phyloP scores from a whole-genome alignment of 92 coral and sea anemone species.

The Porites divaricata region DNA sequence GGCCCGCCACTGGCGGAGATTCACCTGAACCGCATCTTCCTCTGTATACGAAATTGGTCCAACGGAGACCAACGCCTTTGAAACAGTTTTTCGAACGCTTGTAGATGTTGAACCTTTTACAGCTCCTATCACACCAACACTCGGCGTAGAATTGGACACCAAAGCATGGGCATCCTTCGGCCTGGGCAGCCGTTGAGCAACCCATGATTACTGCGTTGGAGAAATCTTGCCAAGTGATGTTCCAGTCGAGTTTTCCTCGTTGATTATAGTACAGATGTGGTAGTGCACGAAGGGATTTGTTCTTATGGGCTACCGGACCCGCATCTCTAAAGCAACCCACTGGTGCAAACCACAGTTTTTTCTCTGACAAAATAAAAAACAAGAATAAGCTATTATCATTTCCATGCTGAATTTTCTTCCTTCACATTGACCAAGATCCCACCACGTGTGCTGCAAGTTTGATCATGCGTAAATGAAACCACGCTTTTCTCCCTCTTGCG shows the following conservation, averaged over 20 bases:
- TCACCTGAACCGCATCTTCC: slow-evolving; percentile 45
- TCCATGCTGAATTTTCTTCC: neutral
- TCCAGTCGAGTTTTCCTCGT: slow-evolving; percentile 15
- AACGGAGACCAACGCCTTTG: slow-evolving; percentile 1
- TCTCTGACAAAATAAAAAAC: neutral
- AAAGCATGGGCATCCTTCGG: slow-evolving; percentile 24
- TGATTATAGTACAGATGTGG: neutral
- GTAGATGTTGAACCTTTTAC: slow-evolving; percentile 14
- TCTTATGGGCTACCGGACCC: slow-evolving; percentile 9
- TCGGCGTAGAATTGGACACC: slow-evolving; percentile 37
- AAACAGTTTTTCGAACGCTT: neutral
- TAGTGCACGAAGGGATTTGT: slow-evolving; percentile 6
- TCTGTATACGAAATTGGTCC: slow-evolving; percentile 29
- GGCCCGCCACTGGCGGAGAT: neutral
- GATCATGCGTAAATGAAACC: too few species aligned
- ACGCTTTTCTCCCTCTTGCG: too few species aligned
- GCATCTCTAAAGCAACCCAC: slow-evolving; percentile 27
- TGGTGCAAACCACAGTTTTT: neutral
- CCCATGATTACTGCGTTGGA: neutral
- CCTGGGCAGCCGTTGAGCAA: slow-evolving; percentile 25
- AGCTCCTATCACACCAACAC: slow-evolving; percentile 31
- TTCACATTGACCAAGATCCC: too few species aligned
- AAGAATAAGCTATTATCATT: neutral
- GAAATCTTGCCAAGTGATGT: neutral
- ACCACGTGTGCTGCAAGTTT: too few species aligned